Conservation (phyloP, 2,888 invertebrate genomes). For the Salpingus planirostris region DNA sequence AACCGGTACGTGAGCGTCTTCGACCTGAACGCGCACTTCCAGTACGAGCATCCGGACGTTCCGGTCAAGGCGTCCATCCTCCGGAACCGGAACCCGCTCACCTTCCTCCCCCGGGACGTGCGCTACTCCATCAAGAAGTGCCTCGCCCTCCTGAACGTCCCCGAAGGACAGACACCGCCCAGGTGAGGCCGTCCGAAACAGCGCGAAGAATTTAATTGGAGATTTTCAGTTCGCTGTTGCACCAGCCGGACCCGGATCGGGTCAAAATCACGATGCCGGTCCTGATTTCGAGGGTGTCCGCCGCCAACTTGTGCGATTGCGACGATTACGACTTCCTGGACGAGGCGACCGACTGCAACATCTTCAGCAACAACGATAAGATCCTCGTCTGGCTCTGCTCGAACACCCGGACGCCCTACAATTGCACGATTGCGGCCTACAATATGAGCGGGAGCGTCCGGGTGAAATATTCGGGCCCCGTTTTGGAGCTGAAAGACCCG, state of each 20-base stretch:
- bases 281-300: conserved; percentile 25
- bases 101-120: conserved; percentile 29
- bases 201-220: too few species aligned
- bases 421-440: conserved; percentile 33
- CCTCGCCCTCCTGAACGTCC: conserved; percentile 11
- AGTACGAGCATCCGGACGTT: conserved; percentile 45
- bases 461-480: conserved; percentile 33
- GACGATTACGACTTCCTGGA: conserved; percentile 6
- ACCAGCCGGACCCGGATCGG: too few species aligned
- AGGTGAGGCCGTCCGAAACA: too few species aligned
- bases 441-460: conserved; percentile 27
- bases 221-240: too few species aligned
- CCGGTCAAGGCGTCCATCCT: conserved; percentile 26
- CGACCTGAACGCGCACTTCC: conserved; percentile 38
- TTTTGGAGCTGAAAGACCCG: conserved; percentile 26
- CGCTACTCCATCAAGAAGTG: conserved; percentile 27
- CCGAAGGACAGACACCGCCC: too few species aligned
- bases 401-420: conserved; percentile 27
- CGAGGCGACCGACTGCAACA: not conserved
- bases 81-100: conserved; percentile 28
- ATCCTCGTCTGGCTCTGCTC: conserved; percentile 34
- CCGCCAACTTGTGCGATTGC: conserved; percentile 10
- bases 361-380: conserved; percentile 21
- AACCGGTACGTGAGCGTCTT: conserved; percentile 42
- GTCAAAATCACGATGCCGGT: conserved; percentile 16